A percentile compares a stretch with the other conserved stretches of the same genome.
Evolutionary conservation across 2,113 vertebrate species (phyloP).

Genomic region (western clawed frog (Xenopus tropicalis)): DNA sequence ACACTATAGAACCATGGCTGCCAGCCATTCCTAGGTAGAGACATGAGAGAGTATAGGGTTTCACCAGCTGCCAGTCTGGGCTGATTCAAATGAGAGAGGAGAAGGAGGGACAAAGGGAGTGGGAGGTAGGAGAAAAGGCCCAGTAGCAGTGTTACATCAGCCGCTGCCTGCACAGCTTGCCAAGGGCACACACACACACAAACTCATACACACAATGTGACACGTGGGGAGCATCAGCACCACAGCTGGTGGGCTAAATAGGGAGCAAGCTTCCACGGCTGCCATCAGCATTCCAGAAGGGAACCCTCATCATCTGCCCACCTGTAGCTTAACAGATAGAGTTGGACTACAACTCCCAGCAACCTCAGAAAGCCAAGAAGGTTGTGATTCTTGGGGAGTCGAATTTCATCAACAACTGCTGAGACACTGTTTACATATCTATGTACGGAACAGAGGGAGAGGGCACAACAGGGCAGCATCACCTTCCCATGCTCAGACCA

Average conservation of each 20-base stretch:
- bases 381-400: background rate
- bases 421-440: too few relatives aligned
- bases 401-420: background rate
- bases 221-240: background rate
- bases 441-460: background rate
- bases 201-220: background rate
- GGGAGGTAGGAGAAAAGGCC: slow-evolving; percentile 2
- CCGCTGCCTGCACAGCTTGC: background rate
- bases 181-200: background rate
- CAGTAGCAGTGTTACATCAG: slow-evolving; percentile 14
- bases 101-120: slow-evolving; percentile 10
- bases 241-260: too few relatives aligned
- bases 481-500: too few relatives aligned
- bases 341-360: background rate
- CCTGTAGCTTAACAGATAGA: background rate
- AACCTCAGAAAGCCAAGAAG: background rate
- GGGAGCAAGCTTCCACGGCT: too few relatives aligned
- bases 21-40: too few relatives aligned
- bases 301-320: too few relatives aligned
- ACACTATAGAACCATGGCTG: too few relatives aligned
- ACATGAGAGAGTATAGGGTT: too few relatives aligned
- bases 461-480: background rate
- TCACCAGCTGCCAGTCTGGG: too few relatives aligned
- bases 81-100: background rate
- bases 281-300: too few relatives aligned